A percentile compares a stretch with the other conserved stretches of the same genome.
Evolutionary conservation across 2,888 invertebrate species (phyloP).

Genomic region (Rapana venosa): DNA sequence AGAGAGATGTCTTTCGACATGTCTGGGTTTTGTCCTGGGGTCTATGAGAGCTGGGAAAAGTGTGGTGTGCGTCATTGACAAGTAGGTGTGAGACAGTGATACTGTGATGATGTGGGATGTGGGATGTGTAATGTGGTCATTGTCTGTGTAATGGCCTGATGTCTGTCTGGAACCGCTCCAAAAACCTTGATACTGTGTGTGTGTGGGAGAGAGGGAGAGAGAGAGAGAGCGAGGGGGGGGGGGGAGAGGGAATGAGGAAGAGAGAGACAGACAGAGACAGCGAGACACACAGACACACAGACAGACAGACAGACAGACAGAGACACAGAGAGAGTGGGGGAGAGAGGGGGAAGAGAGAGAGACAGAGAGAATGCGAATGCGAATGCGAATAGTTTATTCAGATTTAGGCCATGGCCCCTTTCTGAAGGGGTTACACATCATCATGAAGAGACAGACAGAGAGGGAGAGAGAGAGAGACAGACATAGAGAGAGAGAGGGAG

Average conservation of each 20-base stretch:
- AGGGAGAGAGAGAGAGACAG: not conserved
- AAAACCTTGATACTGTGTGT: too few species aligned
- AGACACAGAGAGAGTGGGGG: constrained; percentile 30
- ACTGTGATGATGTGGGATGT: too few species aligned
- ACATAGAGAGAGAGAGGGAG: not conserved
- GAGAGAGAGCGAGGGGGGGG: not conserved
- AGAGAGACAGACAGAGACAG: not conserved
- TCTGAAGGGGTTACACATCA: too few species aligned
- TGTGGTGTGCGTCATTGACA: too few species aligned
- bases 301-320: constrained; percentile 12
- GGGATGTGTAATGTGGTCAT: too few species aligned
- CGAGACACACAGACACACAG: not conserved
- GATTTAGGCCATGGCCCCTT: too few species aligned
- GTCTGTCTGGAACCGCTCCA: not conserved
- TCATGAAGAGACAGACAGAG: not conserved
- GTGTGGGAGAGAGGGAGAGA: not conserved
- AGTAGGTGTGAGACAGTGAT: too few species aligned
- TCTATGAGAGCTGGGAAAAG: too few species aligned
- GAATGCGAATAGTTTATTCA: too few species aligned
- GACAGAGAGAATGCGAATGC: not conserved
- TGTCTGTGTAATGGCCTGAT: not conserved
- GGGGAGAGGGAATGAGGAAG: not conserved
- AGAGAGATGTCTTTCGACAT: too few species aligned
- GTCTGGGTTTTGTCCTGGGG: too few species aligned
- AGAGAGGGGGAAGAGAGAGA: constrained; percentile 16